Base-by-base conservation (phyloP, 2,797 vertebrate species). In the Lateolabrax maculatus region DNA sequence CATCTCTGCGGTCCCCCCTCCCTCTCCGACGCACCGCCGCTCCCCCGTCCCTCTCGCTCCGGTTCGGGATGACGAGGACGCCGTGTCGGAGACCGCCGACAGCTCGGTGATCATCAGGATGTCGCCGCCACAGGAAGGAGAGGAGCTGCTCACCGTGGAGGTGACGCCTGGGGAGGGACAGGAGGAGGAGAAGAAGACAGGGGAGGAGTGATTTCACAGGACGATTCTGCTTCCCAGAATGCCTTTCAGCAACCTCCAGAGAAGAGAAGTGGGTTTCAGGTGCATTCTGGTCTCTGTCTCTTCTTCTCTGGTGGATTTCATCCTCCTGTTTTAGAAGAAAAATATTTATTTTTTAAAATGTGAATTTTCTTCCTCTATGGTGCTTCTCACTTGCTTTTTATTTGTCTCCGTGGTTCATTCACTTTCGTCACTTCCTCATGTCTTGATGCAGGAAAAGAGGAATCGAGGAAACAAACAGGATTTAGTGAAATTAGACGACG, bases 61-160 rank as follows among this genome's bases (percentile, higher is more conserved):
- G 5, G 11, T 56, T 0, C 48, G 19, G 0, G 89, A 90, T 0
- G 44, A 23, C 0, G 74, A 65, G 0, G 93, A 93, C n/a, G 69
- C 90, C 0, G 52, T 90, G 49, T 87, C 95, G 0, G 87, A 95
- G 75, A 92, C 90, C 0, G 66, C 93, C 0, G 96, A 97, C 80
- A 94, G 87, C 77, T 92, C 94, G 0, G 75, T 97, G 70, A 43
- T 91, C 69, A 93, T 97, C 74, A 88, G 83, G 6, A 91, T 97
- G 92, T 96, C 94, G 23, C 84, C 96, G 0, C 89, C 73, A 0
- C 86, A 84, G 0, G 78, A 90, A 3, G 93, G 94, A 0, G 96
- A 97, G 78, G 95, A 98, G 93, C 75, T 94, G 34, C 94, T 97
- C 2, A 90, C 92, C 0, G 96, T 96, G 87, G 96, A 97, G 84